These are phyloP conservation scores for Vulpes vulpes DNA, from an alignment of 2,113 vertebrate genomes.

Conservation along the genomic window DNA sequence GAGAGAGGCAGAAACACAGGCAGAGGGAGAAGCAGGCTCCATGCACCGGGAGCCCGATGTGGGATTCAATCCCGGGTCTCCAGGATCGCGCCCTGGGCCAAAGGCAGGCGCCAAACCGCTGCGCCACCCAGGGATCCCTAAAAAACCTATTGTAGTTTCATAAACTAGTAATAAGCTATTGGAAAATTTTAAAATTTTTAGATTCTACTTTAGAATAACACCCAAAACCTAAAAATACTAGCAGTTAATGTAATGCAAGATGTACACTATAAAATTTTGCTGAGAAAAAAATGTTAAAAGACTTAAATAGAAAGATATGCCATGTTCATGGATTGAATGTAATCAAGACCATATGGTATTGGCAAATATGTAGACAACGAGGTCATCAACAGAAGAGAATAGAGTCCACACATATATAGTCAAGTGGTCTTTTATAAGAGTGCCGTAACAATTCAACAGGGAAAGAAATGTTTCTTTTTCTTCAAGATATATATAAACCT, in stretches of 20 bases:
- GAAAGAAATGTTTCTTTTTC: constrained; percentile 7
- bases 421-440: neutral
- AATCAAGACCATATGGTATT: neutral
- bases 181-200: neutral
- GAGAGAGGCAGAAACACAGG: no score
- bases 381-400: neutral
- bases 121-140: no score
- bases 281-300: constrained; percentile 6
- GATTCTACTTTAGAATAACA: neutral
- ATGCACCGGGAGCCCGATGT: no score
- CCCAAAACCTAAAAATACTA: constrained; percentile 56
- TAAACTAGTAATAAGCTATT: neutral
- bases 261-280: neutral
- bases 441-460: neutral
- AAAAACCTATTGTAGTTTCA: neutral
- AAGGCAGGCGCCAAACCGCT: no score
- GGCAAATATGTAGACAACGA: neutral
- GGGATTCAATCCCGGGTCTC: no score
- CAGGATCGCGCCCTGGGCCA: no score
- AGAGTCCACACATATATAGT: neutral
- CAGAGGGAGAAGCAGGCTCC: no score
- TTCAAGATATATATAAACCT: neutral
- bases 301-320: neutral
- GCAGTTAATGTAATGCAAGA: neutral
- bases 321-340: neutral